Base-by-base conservation (phyloP, 1,140 invertebrate genomes). In the Philopotamus ludificatus region DNA sequence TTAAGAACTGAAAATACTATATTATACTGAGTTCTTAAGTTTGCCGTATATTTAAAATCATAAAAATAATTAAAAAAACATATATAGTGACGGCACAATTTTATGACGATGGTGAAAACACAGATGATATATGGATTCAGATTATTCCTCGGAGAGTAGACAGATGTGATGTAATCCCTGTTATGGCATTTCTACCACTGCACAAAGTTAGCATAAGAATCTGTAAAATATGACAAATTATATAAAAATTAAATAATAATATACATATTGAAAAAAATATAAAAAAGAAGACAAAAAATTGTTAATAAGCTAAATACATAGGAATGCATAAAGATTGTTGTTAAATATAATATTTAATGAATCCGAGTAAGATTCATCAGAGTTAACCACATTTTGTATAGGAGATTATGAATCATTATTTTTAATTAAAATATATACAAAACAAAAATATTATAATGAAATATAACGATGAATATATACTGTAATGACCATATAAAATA, bases 141-240 rank as follows among this genome's bases (percentile, higher is more conserved):
- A n/a, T n/a, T n/a, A n/a, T n/a, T n/a, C n/a, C n/a, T n/a, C n/a
- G n/a, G n/a, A n/a, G n/a, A n/a, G n/a, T n/a, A n/a, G n/a, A n/a
- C n/a, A n/a, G n/a, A n/a, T n/a, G n/a, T n/a, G n/a, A n/a, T n/a
- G n/a, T n/a, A n/a, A n/a, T n/a, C n/a, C n/a, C 28, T 34, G 28
- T 34, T 42, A 57, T 57, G 54, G 54, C 34, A 57, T 57, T 42
- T 57, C 54, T 57, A 57, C 54, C 54, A 57, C 54, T 39, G 54
- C 54, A 57, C 54, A 42, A 39, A 57, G 39, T 57, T 57, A 39
- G 54, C 54, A 42, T 57, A 57, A 57, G 39, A 39, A 57, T 21
- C 39, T 54, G 51, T 34, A 54, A 54, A n/a, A 54, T 16, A 54
- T 1, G 20, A 34, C 16, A 54, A 28, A 54, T 3, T 15, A 45